Evolutionary conservation across 2,888 invertebrate genomes (phyloP), one percentile per base, ranked within the genome.

Genomic region (Cryptus viduatorius): DNA sequence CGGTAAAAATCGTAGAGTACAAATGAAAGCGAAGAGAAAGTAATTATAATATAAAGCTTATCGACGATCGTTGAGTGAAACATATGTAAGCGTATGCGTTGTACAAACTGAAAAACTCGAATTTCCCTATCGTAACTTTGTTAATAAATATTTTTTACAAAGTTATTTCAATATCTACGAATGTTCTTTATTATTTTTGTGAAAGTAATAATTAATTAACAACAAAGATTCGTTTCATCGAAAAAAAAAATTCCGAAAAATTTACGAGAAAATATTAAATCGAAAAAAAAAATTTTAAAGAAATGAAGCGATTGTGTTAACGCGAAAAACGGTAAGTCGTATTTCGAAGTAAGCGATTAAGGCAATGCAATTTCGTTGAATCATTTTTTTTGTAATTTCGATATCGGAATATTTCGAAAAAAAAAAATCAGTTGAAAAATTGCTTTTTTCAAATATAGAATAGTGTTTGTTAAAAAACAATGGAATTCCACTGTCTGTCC

Each of bases 1-100:
- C 12, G 95, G 95, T 0, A 95, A 95, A 89, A 94, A 89, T 89
- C 94, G 94, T 77, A 91, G 95, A 79, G 88, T 92, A 4, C 94
- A 94, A 87, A 94, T 93, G 89, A 95, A 94, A 89, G 88, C 93
- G 19, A 94, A 92, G 82, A 92, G 89, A 82, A 93, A 91, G 83
- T 90, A 84, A 89, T 31, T 8, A 24, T n/a, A 48, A 8, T 37
- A 37, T 4, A 10, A 53, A 19, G 48, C 50, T 46, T 53, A 50
- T 65, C 19, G 16, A 61, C 59, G 42, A 19, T 24, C 65, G 68
- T 65, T 19, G 42, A 59, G 42, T 8, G 29, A 69, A 42, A 48
- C 31, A 42, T 14, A 16, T 14, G 44, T 5, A 50, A n/a, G 46
- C 65, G 19, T 50, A 53, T 68, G 53, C 31, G 46, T 56, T 65